Conservation (phyloP, 2,797 vertebrate genomes). For the Sandelia bainsii region DNA sequence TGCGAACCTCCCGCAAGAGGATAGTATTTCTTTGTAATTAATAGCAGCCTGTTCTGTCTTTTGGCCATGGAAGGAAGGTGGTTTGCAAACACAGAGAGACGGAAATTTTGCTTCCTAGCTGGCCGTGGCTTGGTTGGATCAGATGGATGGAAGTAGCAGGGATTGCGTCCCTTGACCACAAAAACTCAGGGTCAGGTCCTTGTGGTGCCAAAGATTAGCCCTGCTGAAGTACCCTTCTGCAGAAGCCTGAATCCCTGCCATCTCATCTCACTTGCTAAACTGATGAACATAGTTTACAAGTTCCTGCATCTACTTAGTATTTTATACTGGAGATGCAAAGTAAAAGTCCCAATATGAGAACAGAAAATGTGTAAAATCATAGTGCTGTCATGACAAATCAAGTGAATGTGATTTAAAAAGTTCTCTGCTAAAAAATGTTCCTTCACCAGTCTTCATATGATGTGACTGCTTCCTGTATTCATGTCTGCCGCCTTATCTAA, state of each 20-base stretch:
- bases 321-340: background rate
- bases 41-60: slow-evolving; percentile 71
- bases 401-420: background rate
- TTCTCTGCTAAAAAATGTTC: background rate
- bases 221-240: slow-evolving; percentile 14
- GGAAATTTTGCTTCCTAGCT: slow-evolving; percentile 67
- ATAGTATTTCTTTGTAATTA: slow-evolving; percentile 80
- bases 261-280: background rate
- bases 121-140: slow-evolving; percentile 57
- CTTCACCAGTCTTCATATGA: background rate
- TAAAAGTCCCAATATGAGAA: background rate
- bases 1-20: slow-evolving; percentile 71
- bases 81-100: slow-evolving; percentile 61
- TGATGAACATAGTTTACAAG: background rate
- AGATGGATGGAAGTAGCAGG: slow-evolving; percentile 50
- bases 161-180: slow-evolving; percentile 11
- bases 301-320: background rate
- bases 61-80: slow-evolving; percentile 57
- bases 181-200: slow-evolving; percentile 23
- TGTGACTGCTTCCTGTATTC: background rate
- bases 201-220: slow-evolving; percentile 1
- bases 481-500: slow-evolving; percentile 32
- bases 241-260: slow-evolving; percentile 4
- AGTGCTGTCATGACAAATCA: background rate
- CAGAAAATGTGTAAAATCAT: background rate